phyloP scores from a whole-genome alignment of 2,113 vertebrate species.

The Mastomys natalensis region DNA sequence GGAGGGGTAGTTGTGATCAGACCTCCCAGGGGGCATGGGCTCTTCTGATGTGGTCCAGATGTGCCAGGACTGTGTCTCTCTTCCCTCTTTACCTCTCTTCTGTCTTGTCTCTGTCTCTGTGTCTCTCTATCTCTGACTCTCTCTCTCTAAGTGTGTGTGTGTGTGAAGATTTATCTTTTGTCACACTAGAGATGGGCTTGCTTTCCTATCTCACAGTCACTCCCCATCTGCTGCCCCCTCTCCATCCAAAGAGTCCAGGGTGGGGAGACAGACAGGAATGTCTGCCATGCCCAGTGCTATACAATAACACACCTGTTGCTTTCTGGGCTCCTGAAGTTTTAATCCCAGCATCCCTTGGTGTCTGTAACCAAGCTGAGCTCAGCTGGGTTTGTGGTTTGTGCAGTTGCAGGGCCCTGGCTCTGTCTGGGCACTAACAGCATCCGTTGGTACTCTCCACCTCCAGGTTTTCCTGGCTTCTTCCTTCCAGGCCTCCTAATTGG shows the following conservation, averaged over 20 bases:
- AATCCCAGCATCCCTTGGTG: background rate
- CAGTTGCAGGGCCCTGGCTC: background rate
- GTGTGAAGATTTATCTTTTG: background rate
- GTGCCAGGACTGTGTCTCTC: background rate
- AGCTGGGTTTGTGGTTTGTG: background rate
- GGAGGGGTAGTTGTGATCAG: background rate
- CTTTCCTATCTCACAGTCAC: background rate
- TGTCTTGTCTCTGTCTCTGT: background rate
- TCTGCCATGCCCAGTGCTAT: background rate
- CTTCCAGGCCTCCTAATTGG: background rate
- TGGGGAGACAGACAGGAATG: background rate
- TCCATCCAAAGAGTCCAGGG: background rate
- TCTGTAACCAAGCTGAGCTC: background rate
- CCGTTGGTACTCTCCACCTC: background rate
- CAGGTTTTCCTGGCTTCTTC: background rate
- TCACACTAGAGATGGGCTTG: background rate
- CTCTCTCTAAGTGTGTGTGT: background rate
- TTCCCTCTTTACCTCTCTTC: background rate
- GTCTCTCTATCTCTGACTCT: too few species aligned
- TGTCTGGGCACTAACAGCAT: background rate
- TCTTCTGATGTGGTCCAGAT: background rate
- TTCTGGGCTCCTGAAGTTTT: background rate
- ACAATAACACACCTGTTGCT: background rate
- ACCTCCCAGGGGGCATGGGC: background rate
- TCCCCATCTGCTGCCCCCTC: background rate